Percentiles rank a stretch among this genome's conserved stretches.
Evolutionary conservation across 2,113 vertebrate species (phyloP).

Genomic region (Cricetomys ansorgei): DNA sequence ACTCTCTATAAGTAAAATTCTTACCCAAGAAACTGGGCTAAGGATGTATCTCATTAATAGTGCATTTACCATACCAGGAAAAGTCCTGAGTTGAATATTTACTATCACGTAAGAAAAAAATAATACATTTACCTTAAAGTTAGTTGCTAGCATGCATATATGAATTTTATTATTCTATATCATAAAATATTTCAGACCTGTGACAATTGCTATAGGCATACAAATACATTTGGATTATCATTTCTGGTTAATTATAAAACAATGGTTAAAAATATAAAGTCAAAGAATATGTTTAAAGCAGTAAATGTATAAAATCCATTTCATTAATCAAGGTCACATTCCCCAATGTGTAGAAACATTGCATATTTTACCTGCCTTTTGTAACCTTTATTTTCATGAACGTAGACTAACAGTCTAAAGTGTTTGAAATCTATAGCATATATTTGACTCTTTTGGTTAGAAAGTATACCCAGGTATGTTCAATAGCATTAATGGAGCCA

Average conservation of each 20-base stretch:
- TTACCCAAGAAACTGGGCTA: background rate
- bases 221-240: background rate
- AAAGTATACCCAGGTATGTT: background rate
- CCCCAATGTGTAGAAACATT: fast-evolving
- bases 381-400: background rate
- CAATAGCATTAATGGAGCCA: background rate
- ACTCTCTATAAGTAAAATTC: background rate
- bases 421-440: background rate
- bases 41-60: background rate
- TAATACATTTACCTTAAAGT: background rate
- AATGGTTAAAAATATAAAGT: background rate
- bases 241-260: background rate
- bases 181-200: background rate
- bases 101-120: background rate
- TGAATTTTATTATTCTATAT: background rate
- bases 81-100: background rate
- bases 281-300: background rate
- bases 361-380: background rate
- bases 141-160: fast-evolving
- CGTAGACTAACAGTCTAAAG: background rate
- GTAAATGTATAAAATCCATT: background rate
- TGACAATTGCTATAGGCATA: background rate
- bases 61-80: background rate
- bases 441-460: background rate
- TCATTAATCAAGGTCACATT: background rate